phyloP scores from a whole-genome alignment of 1,140 invertebrate genomes.

The Leucophenga varia region DNA sequence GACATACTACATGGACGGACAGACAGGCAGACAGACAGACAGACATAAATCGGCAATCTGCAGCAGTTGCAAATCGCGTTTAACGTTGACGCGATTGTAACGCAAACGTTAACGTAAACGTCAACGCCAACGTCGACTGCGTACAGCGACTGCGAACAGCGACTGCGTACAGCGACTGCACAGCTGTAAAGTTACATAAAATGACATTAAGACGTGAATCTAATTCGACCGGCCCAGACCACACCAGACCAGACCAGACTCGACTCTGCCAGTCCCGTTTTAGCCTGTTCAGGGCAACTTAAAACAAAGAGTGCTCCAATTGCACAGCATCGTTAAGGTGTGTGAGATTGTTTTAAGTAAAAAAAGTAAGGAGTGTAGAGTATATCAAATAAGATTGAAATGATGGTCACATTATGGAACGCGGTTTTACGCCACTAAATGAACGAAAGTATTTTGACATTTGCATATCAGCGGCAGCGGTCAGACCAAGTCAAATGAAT shows the following conservation, averaged over 20 bases:
- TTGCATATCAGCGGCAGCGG: slow-evolving; percentile 28
- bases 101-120: background rate
- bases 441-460: slow-evolving; percentile 39
- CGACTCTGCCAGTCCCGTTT: too few species aligned
- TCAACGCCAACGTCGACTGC: slow-evolving; percentile 10
- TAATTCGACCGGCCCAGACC: slow-evolving; percentile 28
- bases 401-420: too few species aligned
- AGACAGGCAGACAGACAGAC: too few species aligned
- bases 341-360: background rate
- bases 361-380: background rate
- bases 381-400: too few species aligned
- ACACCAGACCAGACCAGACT: background rate
- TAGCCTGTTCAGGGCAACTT: background rate
- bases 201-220: slow-evolving; percentile 45
- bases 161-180: slow-evolving; percentile 25
- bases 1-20: too few species aligned
- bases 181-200: slow-evolving; percentile 47
- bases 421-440: slow-evolving; percentile 9
- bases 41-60: background rate
- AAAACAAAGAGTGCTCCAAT: background rate
- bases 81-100: too few species aligned
- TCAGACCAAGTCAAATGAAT: background rate
- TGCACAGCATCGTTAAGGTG: slow-evolving; percentile 12
- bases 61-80: too few species aligned
- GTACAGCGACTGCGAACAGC: too few species aligned